Percentiles rank a stretch among this genome's conserved stretches.
Conservation (phyloP, 1,140 invertebrate genomes). For the Drosophila sechellia region DNA sequence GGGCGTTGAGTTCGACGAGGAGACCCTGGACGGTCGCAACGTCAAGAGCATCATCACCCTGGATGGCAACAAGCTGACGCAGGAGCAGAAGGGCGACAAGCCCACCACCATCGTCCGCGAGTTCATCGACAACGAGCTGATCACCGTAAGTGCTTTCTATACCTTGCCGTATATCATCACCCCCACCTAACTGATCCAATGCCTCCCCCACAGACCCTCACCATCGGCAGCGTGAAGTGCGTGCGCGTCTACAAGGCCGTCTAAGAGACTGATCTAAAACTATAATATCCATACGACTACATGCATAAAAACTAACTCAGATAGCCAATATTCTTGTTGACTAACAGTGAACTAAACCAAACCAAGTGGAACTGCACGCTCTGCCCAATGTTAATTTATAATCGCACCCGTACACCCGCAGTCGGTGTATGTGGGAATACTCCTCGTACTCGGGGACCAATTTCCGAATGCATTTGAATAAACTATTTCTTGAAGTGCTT, state of each 20-base stretch:
- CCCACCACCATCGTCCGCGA: slow-evolving; percentile 88
- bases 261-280: slow-evolving; percentile 68
- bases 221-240: slow-evolving; percentile 89
- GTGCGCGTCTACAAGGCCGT: slow-evolving; percentile 89
- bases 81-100: slow-evolving; percentile 89
- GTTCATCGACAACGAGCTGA: slow-evolving; percentile 89
- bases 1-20: slow-evolving; percentile 93
- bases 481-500: slow-evolving; percentile 59
- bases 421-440: slow-evolving; percentile 32
- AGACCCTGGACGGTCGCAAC: slow-evolving; percentile 92
- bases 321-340: slow-evolving; percentile 71
- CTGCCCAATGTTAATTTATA: slow-evolving; percentile 69
- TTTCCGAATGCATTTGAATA: slow-evolving; percentile 75
- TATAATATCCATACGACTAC: slow-evolving; percentile 54
- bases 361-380: slow-evolving; percentile 56
- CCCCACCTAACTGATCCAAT: neutral
- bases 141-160: slow-evolving; percentile 85
- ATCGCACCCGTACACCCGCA: slow-evolving; percentile 28
- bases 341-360: slow-evolving; percentile 54
- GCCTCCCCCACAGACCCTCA: slow-evolving; percentile 87
- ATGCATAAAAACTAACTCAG: slow-evolving; percentile 67
- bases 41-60: slow-evolving; percentile 90
- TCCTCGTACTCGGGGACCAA: slow-evolving; percentile 11
- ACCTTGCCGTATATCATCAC: neutral
- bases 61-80: slow-evolving; percentile 89